phyloP scores from a whole-genome alignment of 1,140 invertebrate genomes.

The Heliconius nattereri region DNA sequence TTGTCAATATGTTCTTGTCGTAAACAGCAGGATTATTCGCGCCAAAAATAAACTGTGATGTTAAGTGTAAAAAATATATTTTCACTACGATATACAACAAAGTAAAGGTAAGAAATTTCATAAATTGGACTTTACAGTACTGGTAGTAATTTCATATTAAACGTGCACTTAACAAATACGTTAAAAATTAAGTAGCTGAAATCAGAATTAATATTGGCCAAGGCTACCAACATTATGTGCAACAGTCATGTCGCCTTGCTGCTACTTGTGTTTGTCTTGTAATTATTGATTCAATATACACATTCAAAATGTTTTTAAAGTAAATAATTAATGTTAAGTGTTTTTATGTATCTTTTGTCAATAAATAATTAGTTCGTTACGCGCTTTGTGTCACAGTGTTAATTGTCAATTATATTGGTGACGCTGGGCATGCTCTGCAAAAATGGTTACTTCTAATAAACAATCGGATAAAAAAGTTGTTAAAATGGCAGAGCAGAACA shows the following conservation, averaged over 20 bases:
- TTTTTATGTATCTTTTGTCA: conserved; percentile 15
- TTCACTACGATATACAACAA: background rate
- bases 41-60: conserved; percentile 24
- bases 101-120: conserved; percentile 4
- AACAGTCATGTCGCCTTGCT: conserved; percentile 29
- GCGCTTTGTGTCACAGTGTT: background rate
- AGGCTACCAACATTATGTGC: conserved; percentile 34
- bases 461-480: conserved; percentile 74
- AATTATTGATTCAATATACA: conserved; percentile 25
- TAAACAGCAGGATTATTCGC: conserved; percentile 17
- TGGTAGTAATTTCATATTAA: background rate
- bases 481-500: conserved; percentile 73
- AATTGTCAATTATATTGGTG: conserved; percentile 28
- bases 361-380: background rate
- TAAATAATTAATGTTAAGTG: background rate
- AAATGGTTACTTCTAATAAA: conserved; percentile 78
- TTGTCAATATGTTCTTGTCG: conserved; percentile 12
- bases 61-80: background rate
- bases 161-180: background rate
- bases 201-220: conserved; percentile 16
- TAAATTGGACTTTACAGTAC: background rate
- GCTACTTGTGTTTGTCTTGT: background rate
- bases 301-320: conserved; percentile 1
- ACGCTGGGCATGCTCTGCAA: conserved; percentile 57
- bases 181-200: conserved; percentile 13